Evolutionary conservation across 2,888 invertebrate genomes (phyloP).

Genomic region (Meiosimyza decipiens): DNA sequence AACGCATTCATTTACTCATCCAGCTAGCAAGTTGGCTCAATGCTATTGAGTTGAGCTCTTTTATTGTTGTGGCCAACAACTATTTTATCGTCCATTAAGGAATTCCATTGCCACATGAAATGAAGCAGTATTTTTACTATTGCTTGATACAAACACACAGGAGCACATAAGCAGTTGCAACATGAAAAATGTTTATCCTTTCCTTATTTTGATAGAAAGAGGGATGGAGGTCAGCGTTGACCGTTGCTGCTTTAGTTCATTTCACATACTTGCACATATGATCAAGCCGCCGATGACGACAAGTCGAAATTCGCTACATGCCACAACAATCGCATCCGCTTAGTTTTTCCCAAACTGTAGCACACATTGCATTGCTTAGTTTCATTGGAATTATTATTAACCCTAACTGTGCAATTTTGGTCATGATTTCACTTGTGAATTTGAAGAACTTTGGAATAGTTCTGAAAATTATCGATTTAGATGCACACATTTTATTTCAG

Average conservation of each 20-base stretch:
- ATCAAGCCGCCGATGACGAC: neutral
- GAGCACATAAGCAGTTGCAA: too few species aligned
- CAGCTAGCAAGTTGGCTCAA: conserved; percentile 16
- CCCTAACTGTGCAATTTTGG: too few species aligned
- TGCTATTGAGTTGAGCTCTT: conserved; percentile 25
- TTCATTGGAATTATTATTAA: too few species aligned
- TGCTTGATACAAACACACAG: too few species aligned
- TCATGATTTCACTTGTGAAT: too few species aligned
- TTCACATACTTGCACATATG: neutral
- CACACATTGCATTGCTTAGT: neutral
- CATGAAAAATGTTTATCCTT: conserved; percentile 15
- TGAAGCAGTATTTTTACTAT: conserved; percentile 12
- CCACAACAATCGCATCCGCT: conserved; percentile 31
- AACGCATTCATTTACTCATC: conserved; percentile 12
- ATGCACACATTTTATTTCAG: too few species aligned
- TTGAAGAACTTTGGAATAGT: too few species aligned
- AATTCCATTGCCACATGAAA: conserved; percentile 50
- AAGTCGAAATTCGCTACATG: conserved; percentile 21
- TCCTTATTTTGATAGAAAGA: neutral
- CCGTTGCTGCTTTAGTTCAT: neutral
- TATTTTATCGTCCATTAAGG: conserved; percentile 63
- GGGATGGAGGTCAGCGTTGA: neutral
- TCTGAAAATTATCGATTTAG: too few species aligned
- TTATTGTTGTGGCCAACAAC: conserved; percentile 55
- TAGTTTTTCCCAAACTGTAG: conserved; percentile 10